Base-by-base conservation (phyloP, 2,797 vertebrate species). In the Schizothorax lantsangensis region DNA sequence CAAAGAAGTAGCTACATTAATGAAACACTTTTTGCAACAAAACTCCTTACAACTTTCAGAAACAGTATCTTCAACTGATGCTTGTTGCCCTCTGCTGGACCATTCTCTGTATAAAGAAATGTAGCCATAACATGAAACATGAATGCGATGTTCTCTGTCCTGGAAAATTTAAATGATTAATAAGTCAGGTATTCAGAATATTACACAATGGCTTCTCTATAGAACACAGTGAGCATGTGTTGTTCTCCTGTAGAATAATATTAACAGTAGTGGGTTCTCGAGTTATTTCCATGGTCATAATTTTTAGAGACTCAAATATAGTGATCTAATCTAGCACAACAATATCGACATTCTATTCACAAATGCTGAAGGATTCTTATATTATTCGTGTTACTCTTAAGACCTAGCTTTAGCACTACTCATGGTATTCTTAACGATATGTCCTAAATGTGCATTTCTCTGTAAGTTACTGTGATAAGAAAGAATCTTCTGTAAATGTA, bases 61-160 rank as follows among this genome's bases (percentile, higher is more conserved):
- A 84, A 45, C 19, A 57, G 4, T 15, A 17, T 79, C 21, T 81
- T 74, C 23, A 74, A 49, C 57, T 81, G 54, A 75, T 68, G 69
- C 59, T 75, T 86, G 45, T 79, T 81, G 85, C 85, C 79, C 69
- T 75, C 85, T 86, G 45, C 59, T 86, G 85, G 59, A 30, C 69
- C 15, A 59, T 79, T 79, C 52, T 79, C 33, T 71, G 33, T 40
- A 26, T n/a, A 45, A 43, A 30, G 6, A 43, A 57, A 69, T 23
- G 21, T 15, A 38, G n/a, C 38, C 12, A 52, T 26, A 57, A 52
- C 2, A 68, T 49, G 30, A 23, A 79, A 10, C 7, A 9, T 59
- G 49, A 23, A 43, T 19, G 8, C 14, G 5, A 23, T 38, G 21
- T 26, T 52, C 23, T 40, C 15, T 26, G 14, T 64, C 12, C 21